phyloP scores from a whole-genome alignment of 2,888 invertebrate genomes.

The Heliconius aoede region DNA sequence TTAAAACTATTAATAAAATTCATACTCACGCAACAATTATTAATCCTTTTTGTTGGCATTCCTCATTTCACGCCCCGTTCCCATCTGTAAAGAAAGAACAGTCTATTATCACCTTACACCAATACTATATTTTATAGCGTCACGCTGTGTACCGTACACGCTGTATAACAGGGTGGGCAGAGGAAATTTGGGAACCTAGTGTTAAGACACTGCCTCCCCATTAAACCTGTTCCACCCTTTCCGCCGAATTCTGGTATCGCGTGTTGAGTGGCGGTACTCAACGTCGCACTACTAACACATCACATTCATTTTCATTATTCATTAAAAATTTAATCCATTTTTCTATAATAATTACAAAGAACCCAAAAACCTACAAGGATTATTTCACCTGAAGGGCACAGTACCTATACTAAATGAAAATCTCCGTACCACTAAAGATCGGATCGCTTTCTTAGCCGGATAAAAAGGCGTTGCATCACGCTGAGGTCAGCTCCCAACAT shows the following conservation, averaged over 20 bases:
- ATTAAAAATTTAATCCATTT: not conserved
- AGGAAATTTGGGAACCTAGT: too few species aligned
- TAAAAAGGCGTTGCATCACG: constrained; percentile 68
- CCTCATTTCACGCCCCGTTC: constrained; percentile 66
- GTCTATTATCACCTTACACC: not conserved
- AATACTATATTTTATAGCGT: not conserved
- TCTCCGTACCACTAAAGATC: constrained; percentile 45
- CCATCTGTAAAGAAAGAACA: constrained; percentile 71
- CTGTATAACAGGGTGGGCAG: too few species aligned
- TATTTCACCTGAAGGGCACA: not conserved
- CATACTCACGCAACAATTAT: constrained; percentile 73
- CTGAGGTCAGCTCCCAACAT: constrained; percentile 82
- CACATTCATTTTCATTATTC: not conserved
- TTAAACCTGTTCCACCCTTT: too few species aligned
- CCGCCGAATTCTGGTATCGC: too few species aligned
- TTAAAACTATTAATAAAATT: constrained; percentile 42
- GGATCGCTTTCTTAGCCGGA: constrained; percentile 52
- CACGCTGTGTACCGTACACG: too few species aligned
- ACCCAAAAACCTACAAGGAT: not conserved
- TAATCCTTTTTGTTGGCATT: constrained; percentile 72
- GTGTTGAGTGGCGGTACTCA: too few species aligned
- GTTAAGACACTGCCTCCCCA: too few species aligned
- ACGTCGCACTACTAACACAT: not conserved
- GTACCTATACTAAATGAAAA: constrained; percentile 35
- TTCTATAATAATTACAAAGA: not conserved